Base-by-base conservation (phyloP, 2,113 vertebrate genomes). In the Cyphomyrus discorhynchus region DNA sequence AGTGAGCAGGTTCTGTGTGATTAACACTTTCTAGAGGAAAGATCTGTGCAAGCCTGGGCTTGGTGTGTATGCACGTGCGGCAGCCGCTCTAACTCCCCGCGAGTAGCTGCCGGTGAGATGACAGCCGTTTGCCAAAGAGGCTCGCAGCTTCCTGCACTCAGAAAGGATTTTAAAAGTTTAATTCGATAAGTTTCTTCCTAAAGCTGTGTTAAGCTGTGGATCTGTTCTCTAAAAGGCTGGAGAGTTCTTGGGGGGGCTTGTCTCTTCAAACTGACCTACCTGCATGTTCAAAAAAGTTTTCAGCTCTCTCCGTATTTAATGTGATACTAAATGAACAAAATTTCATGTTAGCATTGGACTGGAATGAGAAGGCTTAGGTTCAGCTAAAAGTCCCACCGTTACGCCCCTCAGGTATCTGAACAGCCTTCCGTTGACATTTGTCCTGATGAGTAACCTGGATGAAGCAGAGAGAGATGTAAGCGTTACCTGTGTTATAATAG, bases 361-460 rank as follows among this genome's bases (percentile, higher is more conserved):
- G 88, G 35, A 50, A 49, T 31, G 24, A 52, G 66, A 42, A 35
- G 88, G 88, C 31, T 31, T 13, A 42, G 27, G 31, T 82, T 39
- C 52, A 47, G 88, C 88, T 56, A 45, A 74, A 56, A 42, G 31
- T 82, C 74, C 74, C 88, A 17, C 47, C 49, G 42, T 50, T 89
- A 31, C 19, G 7, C 17, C 88, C 88, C 88, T 89, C 88, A 83
- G 88, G 88, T 89, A 17, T 42, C 88, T 82, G 70, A 49, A 77
- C 62, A 52, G 88, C 47, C 88, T 52, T 89, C 50, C 15, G 70
- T 21, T 80, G 21, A 88, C 9, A 27, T 47, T 62, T 56, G 11
- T 77, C 45, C 62, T 19, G 45, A 77, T 74, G 45, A 47, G 19
- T 74, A 66, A 46, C 15, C 8, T 47, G 35, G 74, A 52, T 83